These are phyloP conservation scores for Drosophila leontia DNA, from an alignment of 1,140 invertebrate species.

Conservation along the genomic window DNA sequence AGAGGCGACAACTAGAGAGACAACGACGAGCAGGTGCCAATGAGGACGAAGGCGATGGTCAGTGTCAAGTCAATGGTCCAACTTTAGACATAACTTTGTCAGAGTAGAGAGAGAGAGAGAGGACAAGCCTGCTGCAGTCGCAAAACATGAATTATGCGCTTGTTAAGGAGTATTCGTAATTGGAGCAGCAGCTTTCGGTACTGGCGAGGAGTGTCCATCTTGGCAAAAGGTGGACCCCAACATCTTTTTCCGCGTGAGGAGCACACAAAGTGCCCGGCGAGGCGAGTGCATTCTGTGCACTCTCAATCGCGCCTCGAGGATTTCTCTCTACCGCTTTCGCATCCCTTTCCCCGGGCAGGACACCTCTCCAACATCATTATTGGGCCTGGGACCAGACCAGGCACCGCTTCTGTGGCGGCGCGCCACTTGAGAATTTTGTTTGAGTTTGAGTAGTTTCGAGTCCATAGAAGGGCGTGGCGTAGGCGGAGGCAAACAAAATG, in stretches of 20 bases:
- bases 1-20: neutral
- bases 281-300: constrained; percentile 44
- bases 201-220: too few relatives aligned
- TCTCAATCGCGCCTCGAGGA: constrained; percentile 63
- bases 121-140: constrained; percentile 8
- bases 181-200: constrained; percentile 36
- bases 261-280: constrained; percentile 48
- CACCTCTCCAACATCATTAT: constrained; percentile 58
- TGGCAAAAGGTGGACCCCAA: neutral
- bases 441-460: constrained; percentile 62
- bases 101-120: neutral
- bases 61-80: constrained; percentile 12
- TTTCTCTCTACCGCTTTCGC: constrained; percentile 4
- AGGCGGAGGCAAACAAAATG: constrained; percentile 49
- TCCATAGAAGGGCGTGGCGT: neutral
- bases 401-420: constrained; percentile 23
- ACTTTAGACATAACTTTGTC: constrained; percentile 47
- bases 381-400: constrained; percentile 26
- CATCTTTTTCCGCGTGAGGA: neutral
- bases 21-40: neutral
- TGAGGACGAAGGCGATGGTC: neutral
- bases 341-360: constrained; percentile 23
- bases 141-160: constrained; percentile 66
- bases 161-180: constrained; percentile 56
- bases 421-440: constrained; percentile 65